Percentiles rank a stretch among this genome's conserved stretches.
Evolutionary conservation across 2,113 vertebrate genomes (phyloP).

Genomic region (Ariopsis seemanni): DNA sequence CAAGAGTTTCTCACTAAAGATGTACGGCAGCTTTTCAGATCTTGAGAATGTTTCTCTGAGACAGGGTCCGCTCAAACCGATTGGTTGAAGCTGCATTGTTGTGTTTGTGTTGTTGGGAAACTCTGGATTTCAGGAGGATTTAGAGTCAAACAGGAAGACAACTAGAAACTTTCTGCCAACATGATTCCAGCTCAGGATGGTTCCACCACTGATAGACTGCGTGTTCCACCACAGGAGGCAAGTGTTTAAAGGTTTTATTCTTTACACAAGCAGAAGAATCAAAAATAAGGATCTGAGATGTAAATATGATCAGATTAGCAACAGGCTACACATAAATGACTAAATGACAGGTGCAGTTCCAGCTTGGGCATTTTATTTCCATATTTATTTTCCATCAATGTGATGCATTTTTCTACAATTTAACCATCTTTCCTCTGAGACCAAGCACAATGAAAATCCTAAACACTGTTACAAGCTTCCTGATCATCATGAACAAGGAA

Average conservation of each 20-base stretch:
- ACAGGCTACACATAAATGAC: background rate
- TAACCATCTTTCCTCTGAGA: no score
- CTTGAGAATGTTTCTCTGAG: slow-evolving; percentile 5
- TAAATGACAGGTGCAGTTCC: background rate
- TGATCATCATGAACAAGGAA: slow-evolving; percentile 62
- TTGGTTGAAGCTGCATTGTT: background rate
- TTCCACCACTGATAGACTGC: slow-evolving; percentile 50
- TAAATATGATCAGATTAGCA: background rate
- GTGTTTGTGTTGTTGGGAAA: background rate
- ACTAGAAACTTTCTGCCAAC: slow-evolving; percentile 31
- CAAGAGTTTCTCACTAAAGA: slow-evolving; percentile 46
- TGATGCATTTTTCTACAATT: background rate
- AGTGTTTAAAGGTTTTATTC: slow-evolving; percentile 8
- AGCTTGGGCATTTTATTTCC: background rate
- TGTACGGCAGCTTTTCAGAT: slow-evolving; percentile 21
- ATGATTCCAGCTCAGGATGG: slow-evolving; percentile 61
- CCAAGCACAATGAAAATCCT: background rate
- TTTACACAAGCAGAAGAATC: background rate
- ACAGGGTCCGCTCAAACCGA: background rate
- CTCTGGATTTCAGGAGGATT: slow-evolving; percentile 10
- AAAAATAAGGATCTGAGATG: background rate
- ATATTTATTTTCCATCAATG: background rate
- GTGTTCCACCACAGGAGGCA: slow-evolving; percentile 69
- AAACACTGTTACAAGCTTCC: slow-evolving; percentile 39
- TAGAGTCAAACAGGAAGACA: background rate